These are phyloP conservation scores for Chaetodon trifascialis DNA, from an alignment of 2,113 vertebrate genomes.

Conservation along the genomic window DNA sequence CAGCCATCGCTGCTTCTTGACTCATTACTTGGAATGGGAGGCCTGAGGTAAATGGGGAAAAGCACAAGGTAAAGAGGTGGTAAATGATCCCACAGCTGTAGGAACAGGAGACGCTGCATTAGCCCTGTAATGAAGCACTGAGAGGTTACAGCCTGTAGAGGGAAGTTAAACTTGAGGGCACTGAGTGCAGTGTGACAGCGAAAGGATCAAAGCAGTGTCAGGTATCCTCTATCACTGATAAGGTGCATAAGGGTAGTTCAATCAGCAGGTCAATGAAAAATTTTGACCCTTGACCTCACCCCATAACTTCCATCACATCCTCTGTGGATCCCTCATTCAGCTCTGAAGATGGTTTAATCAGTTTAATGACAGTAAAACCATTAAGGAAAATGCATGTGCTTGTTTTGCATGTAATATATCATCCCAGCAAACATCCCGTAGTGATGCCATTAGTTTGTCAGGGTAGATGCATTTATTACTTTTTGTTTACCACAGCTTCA, in stretches of 20 bases:
- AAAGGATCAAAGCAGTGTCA: slow-evolving; percentile 32
- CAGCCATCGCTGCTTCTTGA: slow-evolving; percentile 39
- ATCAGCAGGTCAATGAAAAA: slow-evolving; percentile 41
- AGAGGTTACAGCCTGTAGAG: slow-evolving; percentile 33
- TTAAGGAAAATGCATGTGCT: slow-evolving; percentile 53
- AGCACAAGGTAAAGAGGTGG: slow-evolving; percentile 62
- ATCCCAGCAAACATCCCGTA: slow-evolving; percentile 35
- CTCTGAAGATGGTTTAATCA: slow-evolving; percentile 50
- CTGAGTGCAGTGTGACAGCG: background rate
- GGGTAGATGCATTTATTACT: slow-evolving; percentile 49
- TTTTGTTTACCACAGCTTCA: slow-evolving; percentile 38
- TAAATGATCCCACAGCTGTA: slow-evolving; percentile 73
- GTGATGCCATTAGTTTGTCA: slow-evolving; percentile 35
- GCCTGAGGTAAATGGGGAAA: slow-evolving; percentile 65
- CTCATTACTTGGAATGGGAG: slow-evolving; percentile 62
- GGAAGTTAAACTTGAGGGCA: slow-evolving; percentile 20
- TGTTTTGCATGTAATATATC: slow-evolving; percentile 61
- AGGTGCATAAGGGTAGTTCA: slow-evolving; percentile 21
- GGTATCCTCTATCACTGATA: slow-evolving; percentile 15
- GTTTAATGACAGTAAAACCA: slow-evolving; percentile 55
- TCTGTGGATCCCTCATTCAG: slow-evolving; percentile 51
- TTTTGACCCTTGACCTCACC: slow-evolving; percentile 52
- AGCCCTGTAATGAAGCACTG: slow-evolving; percentile 70
- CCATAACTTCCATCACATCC: slow-evolving; percentile 30
- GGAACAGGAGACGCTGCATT: slow-evolving; percentile 74